Base-by-base conservation (phyloP, 2,113 vertebrate species). In the Trachemys scripta region DNA sequence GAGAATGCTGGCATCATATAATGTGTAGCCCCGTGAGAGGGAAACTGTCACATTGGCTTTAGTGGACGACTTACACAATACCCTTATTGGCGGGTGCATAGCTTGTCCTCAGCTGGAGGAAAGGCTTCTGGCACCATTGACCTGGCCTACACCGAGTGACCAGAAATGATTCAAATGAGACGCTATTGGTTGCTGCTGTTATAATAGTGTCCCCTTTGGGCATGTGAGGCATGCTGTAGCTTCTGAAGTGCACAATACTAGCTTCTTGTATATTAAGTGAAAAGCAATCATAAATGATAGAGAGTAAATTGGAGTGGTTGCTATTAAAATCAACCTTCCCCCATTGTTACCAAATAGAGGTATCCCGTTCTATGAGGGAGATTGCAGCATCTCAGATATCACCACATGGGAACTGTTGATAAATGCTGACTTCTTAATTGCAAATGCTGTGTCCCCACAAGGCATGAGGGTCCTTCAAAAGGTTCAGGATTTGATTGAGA, bases 1-100 rank as follows among this genome's bases (percentile, higher is more conserved):
- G 0, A 38, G 35, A 69, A 45, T 53, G 19, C 49, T 31, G 79
- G 1, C 24, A 13, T n/a, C 72, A 14, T 24, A 0, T 12, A 35
- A 51, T 10, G 79, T 19, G 50, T 22, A 12, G 29, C 22, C 27
- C n/a, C 2, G 79, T 86, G 75, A 89, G 51, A 51, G 24, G 42
- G 13, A 75, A 89, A 54, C 29, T 62, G n/a, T 72, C 59, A 56
- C 29, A 19, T 8, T 38, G 59, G 35, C 69, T 85, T 56, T 76
- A 50, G 14, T 31, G 53, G 24, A 16, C 69, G 53, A 53, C 2
- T 17, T 13, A 51, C 19, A 8, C 57, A 35, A 1, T 0, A 2
- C 38, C 1, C 10, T 9, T 49, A 12, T 4, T 53, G 53, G 22
- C 19, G 51, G 4, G 9, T n/a, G 10, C 9, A 0, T 13, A 10